Base-by-base conservation (phyloP, 35 echinoderm and acorn worm genomes). In the Ptychodera flava region DNA sequence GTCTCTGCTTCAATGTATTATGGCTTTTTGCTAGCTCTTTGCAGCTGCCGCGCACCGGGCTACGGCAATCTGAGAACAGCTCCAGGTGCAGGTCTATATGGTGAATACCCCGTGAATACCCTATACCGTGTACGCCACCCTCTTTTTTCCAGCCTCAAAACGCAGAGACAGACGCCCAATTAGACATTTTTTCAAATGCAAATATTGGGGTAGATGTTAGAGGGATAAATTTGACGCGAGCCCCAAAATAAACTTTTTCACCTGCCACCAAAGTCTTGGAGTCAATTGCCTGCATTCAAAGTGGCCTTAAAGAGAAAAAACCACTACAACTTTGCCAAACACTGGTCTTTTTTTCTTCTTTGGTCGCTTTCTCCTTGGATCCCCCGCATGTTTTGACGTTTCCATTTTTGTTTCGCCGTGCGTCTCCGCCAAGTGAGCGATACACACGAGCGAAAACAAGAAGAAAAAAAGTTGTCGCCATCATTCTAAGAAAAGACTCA, bases 181-280 rank as follows among this genome's bases (percentile, higher is more conserved):
- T 64, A 64, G 45, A 64, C 45, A 64, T 64, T 64, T 64, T 64
- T 64, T 64, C 45, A 64, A 64, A 64, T 64, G 45, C 45, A 64
- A 64, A 64, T 64, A 64, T 64, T 64, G 45, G 45, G 45, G 45
- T 64, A 64, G 45, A 64, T 64, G 45, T 64, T 64, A 64, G 6
- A 22, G 22, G 45, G 45, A 64, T 64, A 64, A 64, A 64, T 64
- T 64, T 64, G 45, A 64, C 45, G 45, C 45, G 45, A 64, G 22
- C 45, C 45, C 45, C 6, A 64, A 64, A 64, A 64, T 64, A 64
- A 64, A 64, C 45, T 64, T 64, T 64, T 64, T 64, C 45, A 64
- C 45, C 45, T 64, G 45, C 45, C 22, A 64, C 45, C 45, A 6
- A 64, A 12, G 45, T 64, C 45, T 64, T 64, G 45, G 45, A 12